A percentile compares a stretch with the other conserved stretches of the same genome.
Evolutionary conservation across 2,888 invertebrate species (phyloP).

Genomic region (Carabus problematicus): DNA sequence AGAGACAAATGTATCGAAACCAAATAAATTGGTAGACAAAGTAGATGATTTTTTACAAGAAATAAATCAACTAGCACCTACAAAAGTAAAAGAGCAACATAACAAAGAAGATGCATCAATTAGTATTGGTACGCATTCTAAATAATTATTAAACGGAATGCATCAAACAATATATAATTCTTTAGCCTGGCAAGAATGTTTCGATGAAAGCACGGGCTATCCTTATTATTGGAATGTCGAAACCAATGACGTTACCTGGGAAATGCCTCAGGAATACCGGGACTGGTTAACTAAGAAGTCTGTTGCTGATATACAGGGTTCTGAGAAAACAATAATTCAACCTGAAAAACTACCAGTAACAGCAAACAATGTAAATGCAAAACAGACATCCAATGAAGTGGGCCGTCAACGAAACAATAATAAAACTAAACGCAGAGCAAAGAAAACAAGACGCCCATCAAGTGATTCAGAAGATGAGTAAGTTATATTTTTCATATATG

Average conservation of each 20-base stretch:
- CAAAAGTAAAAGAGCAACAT: conserved; percentile 29
- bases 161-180: conserved; percentile 9
- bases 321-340: neutral
- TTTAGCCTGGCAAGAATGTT: conserved; percentile 72
- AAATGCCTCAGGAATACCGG: conserved; percentile 63
- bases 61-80: conserved; percentile 57
- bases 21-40: conserved; percentile 52
- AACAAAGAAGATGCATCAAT: too few species aligned
- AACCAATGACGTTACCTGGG: conserved; percentile 72
- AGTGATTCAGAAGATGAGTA: conserved; percentile 62
- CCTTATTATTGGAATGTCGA: conserved; percentile 71
- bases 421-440: conserved; percentile 43
- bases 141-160: neutral
- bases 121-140: conserved; percentile 16
- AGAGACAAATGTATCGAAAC: conserved; percentile 20
- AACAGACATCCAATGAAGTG: neutral
- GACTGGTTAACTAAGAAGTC: conserved; percentile 25
- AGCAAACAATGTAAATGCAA: neutral
- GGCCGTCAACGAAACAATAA: neutral
- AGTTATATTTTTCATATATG: conserved; percentile 41
- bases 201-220: conserved; percentile 67
- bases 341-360: conserved; percentile 11
- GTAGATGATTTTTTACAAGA: conserved; percentile 58
- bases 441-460: conserved; percentile 48
- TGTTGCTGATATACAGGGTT: conserved; percentile 10